These are phyloP conservation scores for Apodemus sylvaticus DNA, from an alignment of 2,113 vertebrate species.

Conservation along the genomic window DNA sequence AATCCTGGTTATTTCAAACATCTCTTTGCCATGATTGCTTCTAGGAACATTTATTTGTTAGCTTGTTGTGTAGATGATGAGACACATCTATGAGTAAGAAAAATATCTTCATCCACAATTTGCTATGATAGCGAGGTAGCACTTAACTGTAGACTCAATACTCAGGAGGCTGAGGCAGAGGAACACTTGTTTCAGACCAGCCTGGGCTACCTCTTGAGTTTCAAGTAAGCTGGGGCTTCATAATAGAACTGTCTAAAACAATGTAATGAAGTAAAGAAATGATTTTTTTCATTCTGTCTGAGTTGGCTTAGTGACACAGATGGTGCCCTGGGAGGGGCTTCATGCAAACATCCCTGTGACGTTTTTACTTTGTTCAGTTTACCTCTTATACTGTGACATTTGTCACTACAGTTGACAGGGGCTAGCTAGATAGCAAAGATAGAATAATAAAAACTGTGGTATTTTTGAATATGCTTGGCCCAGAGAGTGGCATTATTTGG, in stretches of 20 bases:
- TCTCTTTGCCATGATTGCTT: slow-evolving; percentile 22
- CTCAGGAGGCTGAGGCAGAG: not conserved
- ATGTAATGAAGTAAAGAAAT: not conserved
- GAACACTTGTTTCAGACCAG: not conserved
- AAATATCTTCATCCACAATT: not conserved
- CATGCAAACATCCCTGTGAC: not conserved
- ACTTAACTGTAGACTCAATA: not conserved
- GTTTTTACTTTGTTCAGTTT: not conserved
- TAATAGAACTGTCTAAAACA: not conserved
- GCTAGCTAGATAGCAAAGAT: not conserved
- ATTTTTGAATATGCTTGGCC: too few species aligned
- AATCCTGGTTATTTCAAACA: not conserved
- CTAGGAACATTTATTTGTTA: not conserved
- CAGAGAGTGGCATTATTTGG: too few species aligned
- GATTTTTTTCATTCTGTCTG: not conserved
- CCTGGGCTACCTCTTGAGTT: not conserved
- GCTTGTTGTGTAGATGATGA: not conserved
- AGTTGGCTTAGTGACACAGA: not conserved
- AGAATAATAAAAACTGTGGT: not conserved
- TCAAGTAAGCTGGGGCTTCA: not conserved
- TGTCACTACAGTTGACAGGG: not conserved
- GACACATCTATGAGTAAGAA: not conserved
- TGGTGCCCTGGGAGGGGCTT: not conserved
- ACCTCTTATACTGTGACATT: not conserved
- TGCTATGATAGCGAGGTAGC: not conserved